phyloP scores from a whole-genome alignment of 2,113 vertebrate species.

The Coryphaenoides rupestris region DNA sequence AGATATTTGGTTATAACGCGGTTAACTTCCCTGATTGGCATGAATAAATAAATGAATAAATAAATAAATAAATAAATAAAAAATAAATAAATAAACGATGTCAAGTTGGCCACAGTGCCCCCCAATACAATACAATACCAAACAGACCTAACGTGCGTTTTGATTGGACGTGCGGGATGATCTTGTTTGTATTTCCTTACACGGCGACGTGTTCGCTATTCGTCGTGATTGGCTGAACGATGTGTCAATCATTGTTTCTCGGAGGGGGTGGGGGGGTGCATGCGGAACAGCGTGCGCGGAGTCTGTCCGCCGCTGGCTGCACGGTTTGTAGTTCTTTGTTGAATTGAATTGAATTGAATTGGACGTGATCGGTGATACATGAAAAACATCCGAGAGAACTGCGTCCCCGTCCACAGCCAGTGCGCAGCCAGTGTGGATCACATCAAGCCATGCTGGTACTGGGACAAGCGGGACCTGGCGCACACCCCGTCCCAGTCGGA shows the following conservation, averaged over 20 bases:
- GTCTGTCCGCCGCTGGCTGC: background rate
- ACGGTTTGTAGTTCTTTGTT: conserved; percentile 2
- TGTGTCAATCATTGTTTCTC: conserved; percentile 24
- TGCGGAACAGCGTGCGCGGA: too few relatives aligned
- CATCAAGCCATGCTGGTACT: conserved; percentile 89
- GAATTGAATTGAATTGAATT: background rate
- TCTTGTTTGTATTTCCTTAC: conserved; percentile 46
- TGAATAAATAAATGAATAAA: too few relatives aligned
- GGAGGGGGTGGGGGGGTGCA: background rate
- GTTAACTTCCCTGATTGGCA: too few relatives aligned
- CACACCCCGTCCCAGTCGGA: conserved; percentile 87
- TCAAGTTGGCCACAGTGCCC: conserved; percentile 4
- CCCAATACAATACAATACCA: too few relatives aligned
- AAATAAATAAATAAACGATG: too few relatives aligned
- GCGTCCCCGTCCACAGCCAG: conserved; percentile 75
- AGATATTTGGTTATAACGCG: background rate
- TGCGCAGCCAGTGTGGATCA: conserved; percentile 84
- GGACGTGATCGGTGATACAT: conserved; percentile 74
- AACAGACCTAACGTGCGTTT: background rate
- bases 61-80: too few relatives aligned
- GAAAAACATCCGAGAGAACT: conserved; percentile 90
- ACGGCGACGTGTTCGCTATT: conserved; percentile 33
- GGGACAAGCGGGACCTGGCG: conserved; percentile 91
- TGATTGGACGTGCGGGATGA: conserved; percentile 50
- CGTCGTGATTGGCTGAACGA: conserved; percentile 36